A percentile compares a stretch with the other conserved stretches of the same genome.
Evolutionary conservation across 2,113 vertebrate genomes (phyloP).

Genomic region (Todiramphus saurophagus): DNA sequence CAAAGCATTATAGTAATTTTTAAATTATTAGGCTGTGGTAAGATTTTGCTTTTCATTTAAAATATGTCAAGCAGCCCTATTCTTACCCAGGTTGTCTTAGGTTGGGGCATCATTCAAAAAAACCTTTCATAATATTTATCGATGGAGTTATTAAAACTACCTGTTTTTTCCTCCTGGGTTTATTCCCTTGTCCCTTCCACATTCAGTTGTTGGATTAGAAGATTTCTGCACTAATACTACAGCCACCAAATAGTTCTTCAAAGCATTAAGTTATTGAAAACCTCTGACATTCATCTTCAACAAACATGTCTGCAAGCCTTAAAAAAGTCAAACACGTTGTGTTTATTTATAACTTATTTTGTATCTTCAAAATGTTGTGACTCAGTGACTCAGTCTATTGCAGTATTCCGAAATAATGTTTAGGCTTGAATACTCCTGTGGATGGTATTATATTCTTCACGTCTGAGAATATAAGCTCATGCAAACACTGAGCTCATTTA

Average conservation of each 20-base stretch:
- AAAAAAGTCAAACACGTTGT: not conserved
- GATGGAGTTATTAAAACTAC: not conserved
- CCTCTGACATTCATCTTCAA: not conserved
- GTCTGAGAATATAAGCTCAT: not conserved
- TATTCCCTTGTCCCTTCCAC: not conserved
- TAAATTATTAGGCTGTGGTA: not conserved
- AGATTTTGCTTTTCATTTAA: not conserved
- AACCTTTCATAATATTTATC: not conserved
- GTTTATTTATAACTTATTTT: not conserved
- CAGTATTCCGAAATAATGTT: not conserved
- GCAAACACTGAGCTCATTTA: not conserved
- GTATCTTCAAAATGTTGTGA: not conserved
- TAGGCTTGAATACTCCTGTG: not conserved
- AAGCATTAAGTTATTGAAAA: not conserved
- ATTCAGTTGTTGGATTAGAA: not conserved
- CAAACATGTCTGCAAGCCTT: not conserved
- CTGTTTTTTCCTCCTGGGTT: not conserved
- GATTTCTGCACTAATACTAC: not conserved
- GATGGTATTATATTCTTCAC: not conserved
- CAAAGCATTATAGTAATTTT: not conserved
- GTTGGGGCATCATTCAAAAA: not conserved
- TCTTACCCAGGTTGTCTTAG: not conserved
- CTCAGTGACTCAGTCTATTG: not conserved
- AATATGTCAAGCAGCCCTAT: not conserved
- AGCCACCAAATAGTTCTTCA: not conserved